Evolutionary conservation across 1,140 invertebrate genomes (phyloP).

Genomic region (Caenorhabditis remanei): DNA sequence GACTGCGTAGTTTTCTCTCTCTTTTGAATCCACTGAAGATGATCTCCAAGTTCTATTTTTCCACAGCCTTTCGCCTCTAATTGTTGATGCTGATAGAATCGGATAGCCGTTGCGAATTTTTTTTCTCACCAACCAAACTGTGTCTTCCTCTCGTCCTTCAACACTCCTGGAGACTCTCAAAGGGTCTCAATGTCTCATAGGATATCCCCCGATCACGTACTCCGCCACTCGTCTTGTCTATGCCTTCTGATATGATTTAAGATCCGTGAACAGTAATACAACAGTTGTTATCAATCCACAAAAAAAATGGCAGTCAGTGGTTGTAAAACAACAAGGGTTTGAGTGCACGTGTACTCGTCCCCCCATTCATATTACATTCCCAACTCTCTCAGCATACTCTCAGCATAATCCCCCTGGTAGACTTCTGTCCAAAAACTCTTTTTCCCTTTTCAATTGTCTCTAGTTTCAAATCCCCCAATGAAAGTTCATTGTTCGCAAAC

Average conservation of each 20-base stretch:
- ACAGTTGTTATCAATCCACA: neutral
- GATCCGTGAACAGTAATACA: conserved; percentile 3
- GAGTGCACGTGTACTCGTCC: conserved; percentile 44
- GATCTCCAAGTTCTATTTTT: conserved; percentile 21
- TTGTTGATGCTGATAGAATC: conserved; percentile 16
- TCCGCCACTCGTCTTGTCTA: neutral
- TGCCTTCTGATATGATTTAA: neutral
- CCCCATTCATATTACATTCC: neutral
- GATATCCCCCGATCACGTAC: neutral
- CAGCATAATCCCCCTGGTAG: conserved; percentile 22
- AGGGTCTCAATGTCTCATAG: neutral
- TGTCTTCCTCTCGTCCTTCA: neutral
- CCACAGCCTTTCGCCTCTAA: neutral
- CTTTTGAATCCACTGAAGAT: conserved; percentile 11
- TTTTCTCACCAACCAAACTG: neutral
- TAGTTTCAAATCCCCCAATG: neutral
- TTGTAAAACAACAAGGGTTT: neutral
- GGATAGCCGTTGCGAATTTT: neutral
- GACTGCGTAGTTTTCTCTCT: conserved; percentile 8
- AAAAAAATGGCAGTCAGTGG: conserved; percentile 4
- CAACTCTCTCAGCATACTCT: conserved; percentile 18
- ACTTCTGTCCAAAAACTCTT: neutral
- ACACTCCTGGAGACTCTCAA: neutral
- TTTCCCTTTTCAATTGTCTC: neutral
- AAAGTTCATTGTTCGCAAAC: conserved; percentile 39